Conservation (phyloP, 2,888 invertebrate genomes). For the Tetragonula carbonaria region DNA sequence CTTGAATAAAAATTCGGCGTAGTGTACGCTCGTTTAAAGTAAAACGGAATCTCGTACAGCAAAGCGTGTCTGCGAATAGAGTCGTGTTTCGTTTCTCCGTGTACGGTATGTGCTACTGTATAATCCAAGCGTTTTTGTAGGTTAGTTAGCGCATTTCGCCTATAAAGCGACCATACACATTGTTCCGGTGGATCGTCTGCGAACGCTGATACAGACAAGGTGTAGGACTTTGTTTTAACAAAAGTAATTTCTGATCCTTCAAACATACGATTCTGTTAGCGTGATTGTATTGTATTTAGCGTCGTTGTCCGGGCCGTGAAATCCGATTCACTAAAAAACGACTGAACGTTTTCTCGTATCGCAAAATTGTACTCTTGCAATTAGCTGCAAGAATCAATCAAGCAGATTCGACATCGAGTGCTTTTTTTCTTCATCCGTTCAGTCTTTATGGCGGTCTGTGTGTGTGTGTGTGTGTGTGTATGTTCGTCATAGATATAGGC, state of each 20-base stretch:
- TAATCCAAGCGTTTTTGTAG: slow-evolving; percentile 60
- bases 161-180: slow-evolving; percentile 57
- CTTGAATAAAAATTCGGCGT: slow-evolving; percentile 16
- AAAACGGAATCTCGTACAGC: slow-evolving; percentile 19
- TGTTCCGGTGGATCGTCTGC: background rate
- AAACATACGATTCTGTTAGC: background rate
- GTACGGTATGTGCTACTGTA: slow-evolving; percentile 50
- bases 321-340: slow-evolving; percentile 11
- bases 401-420: background rate
- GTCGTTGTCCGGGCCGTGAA: background rate
- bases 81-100: slow-evolving; percentile 43
- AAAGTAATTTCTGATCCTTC: background rate
- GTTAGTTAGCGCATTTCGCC: slow-evolving; percentile 65
- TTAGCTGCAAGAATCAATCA: slow-evolving; percentile 1
- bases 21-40: slow-evolving; percentile 35
- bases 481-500: background rate
- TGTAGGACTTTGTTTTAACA: background rate
- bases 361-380: background rate
- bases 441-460: too few relatives aligned
- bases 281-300: background rate
- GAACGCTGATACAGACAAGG: background rate
- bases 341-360: background rate
- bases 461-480: too few relatives aligned
- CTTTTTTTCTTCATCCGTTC: slow-evolving; percentile 1
- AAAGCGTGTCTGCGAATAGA: slow-evolving; percentile 50